Base-by-base conservation (phyloP, 2,797 vertebrate species). In the Phyllotis vaccarum region DNA sequence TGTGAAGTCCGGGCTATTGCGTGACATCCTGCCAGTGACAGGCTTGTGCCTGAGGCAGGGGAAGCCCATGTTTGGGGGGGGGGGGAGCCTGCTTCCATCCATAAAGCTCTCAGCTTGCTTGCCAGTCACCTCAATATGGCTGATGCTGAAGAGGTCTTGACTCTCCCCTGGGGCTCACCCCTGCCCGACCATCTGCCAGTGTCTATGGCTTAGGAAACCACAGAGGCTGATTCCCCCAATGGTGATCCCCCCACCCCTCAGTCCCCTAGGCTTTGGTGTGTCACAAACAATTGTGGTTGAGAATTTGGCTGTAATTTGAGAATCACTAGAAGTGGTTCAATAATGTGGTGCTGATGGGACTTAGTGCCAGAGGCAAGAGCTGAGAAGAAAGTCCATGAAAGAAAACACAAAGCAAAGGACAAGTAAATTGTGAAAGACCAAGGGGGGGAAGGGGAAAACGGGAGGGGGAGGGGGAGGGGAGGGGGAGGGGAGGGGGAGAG, bases 181-280 rank as follows among this genome's bases (percentile, higher is more conserved):
- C 10, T 70, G 54, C 40, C 54, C 49, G 49, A 85, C 34, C 14
- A 10, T 34, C n/a, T 75, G 86, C 40, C 29, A n/a, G 68, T 46
- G 76, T 90, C 29, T 58, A 72, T 76, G 94, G 46, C 24, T 80
- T 74, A 60, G 86, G 78, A 95, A 93, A 64, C 31, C 64, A 56
- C 17, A 22, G 49, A 86, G 13, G 46, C 49, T 14, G 11, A 82
- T 21, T 74, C 70, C 37, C 37, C 11, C 1, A 2, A 37, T 13
- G 70, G 37, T 6, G 37, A 74, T 43, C 6, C 3, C 22, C 3
- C n/a, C 0, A 1, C 40, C 3, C 19, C 29, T 5, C 0, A 64
- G 37, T 27, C 34, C 5, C 56, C 37, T 19, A 16, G 43, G 49
- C 66, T 74, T 43, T 72, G 52, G 27, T 40, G 72, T 81, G 29